phyloP scores from a whole-genome alignment of 64 coral and sea anemone genomes.

The Cladopsammia gracilis region DNA sequence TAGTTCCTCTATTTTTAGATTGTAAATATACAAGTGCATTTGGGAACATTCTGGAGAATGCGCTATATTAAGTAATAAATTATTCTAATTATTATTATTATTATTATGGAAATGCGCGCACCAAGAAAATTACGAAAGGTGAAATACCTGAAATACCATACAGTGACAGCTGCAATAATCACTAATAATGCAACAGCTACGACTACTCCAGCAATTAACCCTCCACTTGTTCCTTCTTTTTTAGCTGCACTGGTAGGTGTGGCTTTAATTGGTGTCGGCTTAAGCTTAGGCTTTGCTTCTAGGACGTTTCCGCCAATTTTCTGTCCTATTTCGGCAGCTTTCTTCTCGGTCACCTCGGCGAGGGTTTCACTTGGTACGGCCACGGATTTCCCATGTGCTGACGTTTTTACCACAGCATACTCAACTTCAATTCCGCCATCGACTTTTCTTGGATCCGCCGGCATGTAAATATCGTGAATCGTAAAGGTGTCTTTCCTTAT shows the following conservation, averaged over 20 bases:
- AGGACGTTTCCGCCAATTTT: background rate
- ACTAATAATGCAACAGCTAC: background rate
- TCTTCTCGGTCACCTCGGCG: background rate
- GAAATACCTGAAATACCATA: conserved; percentile 20
- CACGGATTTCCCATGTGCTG: background rate
- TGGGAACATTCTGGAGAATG: too few relatives aligned
- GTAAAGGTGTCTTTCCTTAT: background rate
- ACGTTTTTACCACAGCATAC: conserved; percentile 1
- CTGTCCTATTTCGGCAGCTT: background rate
- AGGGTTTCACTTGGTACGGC: background rate
- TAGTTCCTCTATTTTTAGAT: too few relatives aligned
- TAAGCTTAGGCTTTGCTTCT: background rate
- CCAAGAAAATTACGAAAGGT: background rate
- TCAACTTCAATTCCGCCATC: background rate
- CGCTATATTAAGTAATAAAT: too few relatives aligned
- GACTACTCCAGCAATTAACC: conserved; percentile 5
- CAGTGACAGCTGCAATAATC: background rate
- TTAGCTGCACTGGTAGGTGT: background rate
- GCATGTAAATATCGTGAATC: background rate
- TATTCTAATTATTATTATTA: too few relatives aligned
- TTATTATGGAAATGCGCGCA: too few relatives aligned
- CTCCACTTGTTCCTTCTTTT: background rate
- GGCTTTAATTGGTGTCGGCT: background rate
- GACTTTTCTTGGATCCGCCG: background rate
- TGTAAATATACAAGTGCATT: too few relatives aligned